Evolutionary conservation across 2,113 vertebrate species (phyloP), one percentile per base, ranked within the genome.

Genomic region (Larimichthys polyactis): DNA sequence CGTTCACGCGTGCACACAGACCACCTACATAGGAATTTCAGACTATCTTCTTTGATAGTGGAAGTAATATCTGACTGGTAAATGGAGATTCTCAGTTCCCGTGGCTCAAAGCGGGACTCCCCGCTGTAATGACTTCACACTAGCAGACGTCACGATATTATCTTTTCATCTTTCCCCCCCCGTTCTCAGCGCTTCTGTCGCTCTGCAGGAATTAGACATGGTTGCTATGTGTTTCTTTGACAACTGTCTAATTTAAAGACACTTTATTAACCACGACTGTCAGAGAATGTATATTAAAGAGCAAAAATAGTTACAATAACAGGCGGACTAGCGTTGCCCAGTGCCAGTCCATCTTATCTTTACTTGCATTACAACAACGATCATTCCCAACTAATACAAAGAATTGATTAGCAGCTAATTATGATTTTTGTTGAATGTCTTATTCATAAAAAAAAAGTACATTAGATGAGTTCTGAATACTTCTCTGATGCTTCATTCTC

Each of bases 21-120:
- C 85, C 88, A 72, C 83, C 85, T 85, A 62, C 82, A 16, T 29
- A 32, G 69, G 71, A 78, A 72, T 78, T 68, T 82, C 63, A 71
- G 74, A 68, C 55, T 17, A 60, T 83, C 29, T 32, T 67, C 62
- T 85, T 55, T 88, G 78, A 87, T 80, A 63, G 72, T 59, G 58
- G 70, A 82, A 66, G 77, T 70, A 65, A 75, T 78, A 76, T 84
- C 58, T 52, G 54, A 24, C 71, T 55, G 74, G 74, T 83, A 84
- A 80, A 87, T 87, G 69, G 71, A 87, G 62, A 81, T 75, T 75
- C 63, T 81, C 20, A 11, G 69, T 57, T 78, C 62, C 64, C 72
- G 3, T 0, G 12, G 68, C 40, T 63, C 64, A 59, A 58, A 76
- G 60, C 8, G 51, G 52, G 86, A 67, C 82, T 75, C 63, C 82